Evolutionary conservation across 2,797 vertebrate genomes (phyloP).

Genomic region (Pseudomugil tenellus): DNA sequence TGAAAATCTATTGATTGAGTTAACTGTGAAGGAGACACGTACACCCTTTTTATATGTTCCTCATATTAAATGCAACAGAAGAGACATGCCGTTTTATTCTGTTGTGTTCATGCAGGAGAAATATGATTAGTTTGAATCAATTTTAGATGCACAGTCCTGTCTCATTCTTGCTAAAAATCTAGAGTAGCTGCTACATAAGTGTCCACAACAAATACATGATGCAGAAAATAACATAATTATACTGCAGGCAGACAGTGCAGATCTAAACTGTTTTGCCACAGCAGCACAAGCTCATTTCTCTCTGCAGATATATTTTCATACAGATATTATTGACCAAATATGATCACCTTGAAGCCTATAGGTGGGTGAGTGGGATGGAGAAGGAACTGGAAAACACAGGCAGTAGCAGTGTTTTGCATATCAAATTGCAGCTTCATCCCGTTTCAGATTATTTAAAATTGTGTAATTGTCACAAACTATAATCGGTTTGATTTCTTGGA

Average conservation of each 20-base stretch:
- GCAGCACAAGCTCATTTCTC: not conserved
- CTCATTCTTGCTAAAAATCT: not conserved
- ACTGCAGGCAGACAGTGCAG: not conserved
- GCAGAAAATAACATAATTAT: slow-evolving; percentile 7
- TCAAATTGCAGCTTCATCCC: not conserved
- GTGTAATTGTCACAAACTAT: too few relatives aligned
- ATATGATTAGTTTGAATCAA: too few relatives aligned
- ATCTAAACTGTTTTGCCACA: not conserved
- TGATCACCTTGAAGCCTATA: not conserved
- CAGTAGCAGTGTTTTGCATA: not conserved
- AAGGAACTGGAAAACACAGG: not conserved
- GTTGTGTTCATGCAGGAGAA: too few relatives aligned
- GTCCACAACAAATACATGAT: slow-evolving; percentile 2
- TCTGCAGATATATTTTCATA: not conserved
- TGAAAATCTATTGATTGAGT: not conserved
- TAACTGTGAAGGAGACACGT: not conserved
- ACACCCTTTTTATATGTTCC: not conserved
- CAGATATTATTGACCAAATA: not conserved
- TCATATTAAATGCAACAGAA: not conserved
- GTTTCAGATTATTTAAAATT: too few relatives aligned
- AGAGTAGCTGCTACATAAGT: slow-evolving; percentile 5
- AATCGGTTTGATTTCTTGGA: too few relatives aligned
- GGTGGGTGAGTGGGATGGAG: not conserved
- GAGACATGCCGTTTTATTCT: not conserved
- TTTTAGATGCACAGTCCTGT: not conserved